phyloP scores from a whole-genome alignment of 37 sponge, comb jelly and placozoan genomes.

The Cliona cf. orientalis region DNA sequence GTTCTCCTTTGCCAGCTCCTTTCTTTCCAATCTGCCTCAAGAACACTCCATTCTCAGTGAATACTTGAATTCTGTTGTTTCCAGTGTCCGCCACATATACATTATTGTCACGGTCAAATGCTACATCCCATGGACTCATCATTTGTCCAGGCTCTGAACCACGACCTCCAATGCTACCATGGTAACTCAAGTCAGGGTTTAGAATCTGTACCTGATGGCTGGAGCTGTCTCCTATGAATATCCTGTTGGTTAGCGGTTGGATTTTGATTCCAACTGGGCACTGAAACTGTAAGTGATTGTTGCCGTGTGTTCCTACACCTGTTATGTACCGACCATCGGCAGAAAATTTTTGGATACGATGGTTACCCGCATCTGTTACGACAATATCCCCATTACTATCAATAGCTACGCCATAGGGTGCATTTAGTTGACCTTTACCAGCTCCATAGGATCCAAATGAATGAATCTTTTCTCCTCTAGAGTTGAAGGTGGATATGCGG shows the following conservation, averaged over 20 bases:
- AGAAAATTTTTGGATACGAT: slow-evolving; percentile 57
- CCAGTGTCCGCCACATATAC: background rate
- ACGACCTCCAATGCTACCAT: slow-evolving; percentile 26
- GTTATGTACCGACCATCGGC: slow-evolving; percentile 35
- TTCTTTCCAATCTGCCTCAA: background rate
- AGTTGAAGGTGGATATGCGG: slow-evolving; percentile 20
- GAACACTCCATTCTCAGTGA: slow-evolving; percentile 11
- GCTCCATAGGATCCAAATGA: slow-evolving; percentile 11
- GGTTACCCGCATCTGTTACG: slow-evolving; percentile 16
- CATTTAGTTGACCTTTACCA: background rate
- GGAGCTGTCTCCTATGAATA: slow-evolving; percentile 41
- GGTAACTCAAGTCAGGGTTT: slow-evolving; percentile 25
- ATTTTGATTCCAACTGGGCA: slow-evolving; percentile 46
- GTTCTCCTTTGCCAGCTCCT: slow-evolving; percentile 11
- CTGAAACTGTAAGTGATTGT: slow-evolving; percentile 19
- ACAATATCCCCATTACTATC: slow-evolving; percentile 24
- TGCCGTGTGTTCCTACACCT: background rate
- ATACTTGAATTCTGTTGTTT: slow-evolving; percentile 8
- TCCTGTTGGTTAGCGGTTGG: slow-evolving; percentile 4
- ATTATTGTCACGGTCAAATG: background rate
- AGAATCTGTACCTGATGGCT: slow-evolving; percentile 52
- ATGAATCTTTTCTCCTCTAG: background rate
- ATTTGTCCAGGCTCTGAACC: slow-evolving; percentile 48
- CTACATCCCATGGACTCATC: slow-evolving; percentile 15
- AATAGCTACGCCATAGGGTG: slow-evolving; percentile 4